phyloP scores from a whole-genome alignment of 2,888 invertebrate species.

The Ariolimax columbianus region DNA sequence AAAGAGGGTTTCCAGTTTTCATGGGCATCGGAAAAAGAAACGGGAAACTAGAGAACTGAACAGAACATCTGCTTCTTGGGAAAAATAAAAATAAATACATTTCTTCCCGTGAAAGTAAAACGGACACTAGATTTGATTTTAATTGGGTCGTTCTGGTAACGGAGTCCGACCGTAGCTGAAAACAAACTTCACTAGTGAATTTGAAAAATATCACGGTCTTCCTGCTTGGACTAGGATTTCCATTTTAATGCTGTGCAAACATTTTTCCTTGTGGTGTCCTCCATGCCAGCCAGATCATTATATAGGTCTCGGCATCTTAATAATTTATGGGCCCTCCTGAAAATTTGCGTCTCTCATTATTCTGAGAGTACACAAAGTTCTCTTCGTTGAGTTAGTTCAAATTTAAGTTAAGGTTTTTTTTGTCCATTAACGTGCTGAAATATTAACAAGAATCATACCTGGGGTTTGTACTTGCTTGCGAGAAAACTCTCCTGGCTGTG shows the following conservation, averaged over 20 bases:
- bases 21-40: neutral
- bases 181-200: neutral
- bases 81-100: too few species aligned
- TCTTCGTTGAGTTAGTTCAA: neutral
- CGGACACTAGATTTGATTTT: neutral
- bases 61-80: too few species aligned
- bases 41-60: too few species aligned
- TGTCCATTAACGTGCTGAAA: constrained; percentile 23
- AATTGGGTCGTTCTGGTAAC: neutral
- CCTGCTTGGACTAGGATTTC: neutral
- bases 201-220: neutral
- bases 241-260: constrained; percentile 40
- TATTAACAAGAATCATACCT: constrained; percentile 10
- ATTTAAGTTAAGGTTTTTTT: neutral
- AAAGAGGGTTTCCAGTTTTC: neutral
- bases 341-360: neutral
- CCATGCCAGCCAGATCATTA: constrained; percentile 24
- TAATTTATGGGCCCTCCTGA: neutral
- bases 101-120: too few species aligned
- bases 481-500: neutral
- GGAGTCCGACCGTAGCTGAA: neutral
- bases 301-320: neutral
- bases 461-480: neutral
- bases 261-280: constrained; percentile 5
- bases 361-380: neutral